These are phyloP conservation scores for Conomelus anceps DNA, from an alignment of 2,888 invertebrate species.

Conservation along the genomic window DNA sequence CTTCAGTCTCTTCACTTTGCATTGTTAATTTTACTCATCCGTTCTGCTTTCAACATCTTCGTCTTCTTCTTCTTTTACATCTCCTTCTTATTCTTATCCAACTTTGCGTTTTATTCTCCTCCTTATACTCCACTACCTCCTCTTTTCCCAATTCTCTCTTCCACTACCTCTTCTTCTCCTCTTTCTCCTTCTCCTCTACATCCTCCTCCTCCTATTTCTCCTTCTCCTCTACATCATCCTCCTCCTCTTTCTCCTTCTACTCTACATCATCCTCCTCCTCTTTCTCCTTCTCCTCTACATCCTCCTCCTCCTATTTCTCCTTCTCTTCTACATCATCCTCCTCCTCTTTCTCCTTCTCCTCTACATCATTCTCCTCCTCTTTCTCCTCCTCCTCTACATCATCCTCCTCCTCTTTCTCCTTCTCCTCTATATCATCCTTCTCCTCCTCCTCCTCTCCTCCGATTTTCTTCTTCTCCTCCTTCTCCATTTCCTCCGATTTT, in stretches of 20 bases:
- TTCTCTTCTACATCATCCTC: background rate
- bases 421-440: background rate
- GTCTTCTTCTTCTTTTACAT: background rate
- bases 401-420: background rate
- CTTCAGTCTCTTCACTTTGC: background rate
- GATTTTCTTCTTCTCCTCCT: background rate
- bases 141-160: background rate
- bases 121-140: background rate
- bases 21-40: background rate
- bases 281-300: no score
- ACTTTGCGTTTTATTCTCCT: background rate
- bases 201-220: background rate
- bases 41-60: background rate
- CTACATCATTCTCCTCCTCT: background rate
- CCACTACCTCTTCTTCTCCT: background rate
- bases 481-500: background rate
- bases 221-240: no score
- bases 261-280: no score
- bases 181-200: background rate
- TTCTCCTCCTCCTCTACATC: background rate
- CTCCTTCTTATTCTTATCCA: background rate
- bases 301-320: background rate
- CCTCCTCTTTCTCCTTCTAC: no score
- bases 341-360: background rate
- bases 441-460: background rate